Percentiles rank a stretch among this genome's conserved stretches.
Conservation (phyloP, 2,113 vertebrate genomes). For the Mesocricetus auratus region DNA sequence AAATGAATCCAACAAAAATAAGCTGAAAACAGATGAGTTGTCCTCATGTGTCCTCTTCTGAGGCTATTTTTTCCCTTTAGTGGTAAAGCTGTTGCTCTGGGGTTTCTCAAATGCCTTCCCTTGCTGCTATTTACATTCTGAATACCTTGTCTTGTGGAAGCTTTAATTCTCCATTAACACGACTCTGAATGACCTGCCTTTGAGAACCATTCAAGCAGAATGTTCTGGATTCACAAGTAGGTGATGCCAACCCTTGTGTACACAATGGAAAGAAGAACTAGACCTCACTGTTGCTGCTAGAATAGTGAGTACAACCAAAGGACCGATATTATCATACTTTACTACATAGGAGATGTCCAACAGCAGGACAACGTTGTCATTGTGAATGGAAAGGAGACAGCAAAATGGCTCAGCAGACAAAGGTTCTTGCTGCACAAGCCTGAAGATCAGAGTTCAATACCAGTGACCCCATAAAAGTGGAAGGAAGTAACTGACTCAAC, state of each 20-base stretch:
- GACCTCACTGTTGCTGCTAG: background rate
- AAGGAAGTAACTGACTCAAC: background rate
- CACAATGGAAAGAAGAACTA: background rate
- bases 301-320: background rate
- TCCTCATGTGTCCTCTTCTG: slow-evolving; percentile 88
- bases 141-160: slow-evolving; percentile 81
- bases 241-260: slow-evolving; percentile 48
- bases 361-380: background rate
- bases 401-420: background rate
- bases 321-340: background rate
- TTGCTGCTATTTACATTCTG: slow-evolving; percentile 73
- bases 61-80: slow-evolving; percentile 80
- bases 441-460: background rate
- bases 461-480: too few relatives aligned
- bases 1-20: slow-evolving; percentile 90
- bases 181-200: slow-evolving; percentile 75
- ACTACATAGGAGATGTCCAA: background rate
- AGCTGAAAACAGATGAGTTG: slow-evolving; percentile 85
- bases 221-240: slow-evolving; percentile 66
- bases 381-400: background rate
- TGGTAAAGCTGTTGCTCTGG: slow-evolving; percentile 82
- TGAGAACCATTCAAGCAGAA: slow-evolving; percentile 76
- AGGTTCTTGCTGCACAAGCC: background rate
- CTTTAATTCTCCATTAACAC: slow-evolving; percentile 79
- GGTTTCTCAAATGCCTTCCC: slow-evolving; percentile 74